Conservation (phyloP, 2,113 vertebrate genomes). For the Ptilonorhynchus violaceus region DNA sequence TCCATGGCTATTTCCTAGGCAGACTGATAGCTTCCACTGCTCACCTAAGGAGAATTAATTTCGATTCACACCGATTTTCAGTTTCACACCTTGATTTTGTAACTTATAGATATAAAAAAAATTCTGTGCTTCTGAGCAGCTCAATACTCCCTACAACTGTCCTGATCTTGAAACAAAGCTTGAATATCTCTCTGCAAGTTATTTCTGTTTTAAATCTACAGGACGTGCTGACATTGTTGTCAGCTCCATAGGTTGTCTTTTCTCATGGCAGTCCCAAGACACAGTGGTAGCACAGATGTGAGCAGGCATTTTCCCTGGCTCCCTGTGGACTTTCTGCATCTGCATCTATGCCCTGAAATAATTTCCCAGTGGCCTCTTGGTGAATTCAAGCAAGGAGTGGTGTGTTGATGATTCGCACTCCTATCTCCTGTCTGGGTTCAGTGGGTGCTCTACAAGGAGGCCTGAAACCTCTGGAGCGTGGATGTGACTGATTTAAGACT, state of each 20-base stretch:
- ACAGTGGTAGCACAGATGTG: background rate
- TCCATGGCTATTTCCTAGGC: background rate
- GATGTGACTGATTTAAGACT: background rate
- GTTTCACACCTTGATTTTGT: background rate
- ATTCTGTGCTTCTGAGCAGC: background rate
- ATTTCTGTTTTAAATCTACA: background rate
- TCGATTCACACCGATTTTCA: background rate
- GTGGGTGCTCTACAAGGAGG: background rate
- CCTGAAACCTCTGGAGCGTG: background rate
- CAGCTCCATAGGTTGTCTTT: background rate
- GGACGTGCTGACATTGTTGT: background rate
- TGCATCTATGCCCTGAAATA: background rate
- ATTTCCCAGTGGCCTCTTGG: background rate
- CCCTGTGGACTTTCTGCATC: background rate
- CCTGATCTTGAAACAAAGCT: background rate
- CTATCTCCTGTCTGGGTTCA: background rate
- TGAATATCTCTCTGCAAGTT: background rate
- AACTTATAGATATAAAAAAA: background rate
- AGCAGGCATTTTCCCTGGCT: background rate
- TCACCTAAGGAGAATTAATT: background rate
- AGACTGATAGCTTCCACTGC: background rate
- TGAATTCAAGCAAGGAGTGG: background rate
- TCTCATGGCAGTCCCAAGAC: background rate
- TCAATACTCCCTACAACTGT: background rate
- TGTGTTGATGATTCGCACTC: background rate